Conservation (phyloP, 2,113 vertebrate genomes). For the Leptobrachium ailaonicum region DNA sequence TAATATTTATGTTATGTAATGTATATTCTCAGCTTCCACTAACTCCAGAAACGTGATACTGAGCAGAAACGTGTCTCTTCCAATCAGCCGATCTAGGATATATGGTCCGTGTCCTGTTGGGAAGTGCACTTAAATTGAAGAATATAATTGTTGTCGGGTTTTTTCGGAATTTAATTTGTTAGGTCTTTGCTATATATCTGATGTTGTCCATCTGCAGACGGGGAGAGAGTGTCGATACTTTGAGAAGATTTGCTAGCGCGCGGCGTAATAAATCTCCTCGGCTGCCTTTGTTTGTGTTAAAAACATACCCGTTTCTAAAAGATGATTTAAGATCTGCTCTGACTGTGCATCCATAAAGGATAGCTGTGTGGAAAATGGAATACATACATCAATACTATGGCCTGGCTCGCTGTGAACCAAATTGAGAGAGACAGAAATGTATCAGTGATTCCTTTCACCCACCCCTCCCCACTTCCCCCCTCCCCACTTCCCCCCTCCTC, state of each 20-base stretch:
- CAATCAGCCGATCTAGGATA: conserved; percentile 11
- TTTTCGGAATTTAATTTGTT: conserved; percentile 39
- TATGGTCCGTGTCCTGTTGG: conserved; percentile 21
- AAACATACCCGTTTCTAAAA: conserved; percentile 32
- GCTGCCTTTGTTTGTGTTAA: conserved; percentile 48
- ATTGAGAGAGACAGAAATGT: conserved; percentile 36
- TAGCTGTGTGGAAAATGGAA: conserved; percentile 45
- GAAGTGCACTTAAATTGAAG: conserved; percentile 10
- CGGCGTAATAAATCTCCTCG: conserved; percentile 29
- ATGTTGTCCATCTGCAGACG: conserved; percentile 29
- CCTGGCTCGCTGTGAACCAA: conserved; percentile 16
- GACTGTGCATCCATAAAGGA: conserved; percentile 43
- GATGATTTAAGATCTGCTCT: conserved; percentile 46
- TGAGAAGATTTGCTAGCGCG: conserved; percentile 40
- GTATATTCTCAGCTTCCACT: not conserved
- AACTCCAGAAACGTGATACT: conserved; percentile 1
- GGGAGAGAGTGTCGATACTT: conserved; percentile 43
- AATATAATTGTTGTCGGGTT: conserved; percentile 29
- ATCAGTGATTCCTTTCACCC: not conserved
- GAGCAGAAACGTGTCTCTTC: not conserved
- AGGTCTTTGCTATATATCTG: conserved; percentile 31
- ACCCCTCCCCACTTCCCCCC: not conserved
- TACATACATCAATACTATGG: conserved; percentile 42
- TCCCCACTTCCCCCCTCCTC: not conserved
- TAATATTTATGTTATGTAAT: conserved; percentile 23